Percentiles rank a stretch among this genome's conserved stretches.
Evolutionary conservation across 2,888 invertebrate genomes (phyloP).

Genomic region (Geotrupes spiniger): DNA sequence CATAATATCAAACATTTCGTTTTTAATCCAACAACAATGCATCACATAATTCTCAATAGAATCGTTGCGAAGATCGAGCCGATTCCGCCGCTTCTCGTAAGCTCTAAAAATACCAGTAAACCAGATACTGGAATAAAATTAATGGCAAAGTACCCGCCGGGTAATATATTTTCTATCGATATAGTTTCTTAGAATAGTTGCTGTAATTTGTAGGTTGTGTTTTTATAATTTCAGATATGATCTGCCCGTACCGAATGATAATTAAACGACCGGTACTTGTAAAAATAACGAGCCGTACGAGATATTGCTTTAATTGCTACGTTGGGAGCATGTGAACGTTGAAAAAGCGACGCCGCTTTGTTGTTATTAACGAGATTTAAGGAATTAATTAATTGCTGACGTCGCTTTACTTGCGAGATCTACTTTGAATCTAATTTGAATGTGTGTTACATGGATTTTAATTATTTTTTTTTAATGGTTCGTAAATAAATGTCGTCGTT

Average conservation of each 20-base stretch:
- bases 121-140: constrained; percentile 18
- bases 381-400: no score
- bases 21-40: no score
- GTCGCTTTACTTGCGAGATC: no score
- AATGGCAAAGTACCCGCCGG: constrained; percentile 21
- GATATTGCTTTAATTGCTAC: constrained; percentile 17
- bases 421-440: no score
- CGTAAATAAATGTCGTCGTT: no score
- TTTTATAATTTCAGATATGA: constrained; percentile 19
- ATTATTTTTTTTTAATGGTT: no score
- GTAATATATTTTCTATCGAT: constrained; percentile 24
- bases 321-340: constrained; percentile 8
- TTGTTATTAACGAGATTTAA: no score
- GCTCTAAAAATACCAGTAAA: constrained; percentile 4
- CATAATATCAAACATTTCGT: no score
- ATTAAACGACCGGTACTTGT: constrained; percentile 11
- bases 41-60: no score
- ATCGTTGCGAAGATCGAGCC: neutral
- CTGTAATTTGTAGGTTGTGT: constrained; percentile 21
- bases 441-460: no score
- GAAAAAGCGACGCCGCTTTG: no score
- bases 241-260: constrained; percentile 16
- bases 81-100: neutral
- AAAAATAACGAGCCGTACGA: constrained; percentile 10
- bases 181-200: constrained; percentile 23